Percentiles rank a stretch among this genome's conserved stretches.
Conservation (phyloP, 2,113 vertebrate species). For the Haemorhous mexicanus region DNA sequence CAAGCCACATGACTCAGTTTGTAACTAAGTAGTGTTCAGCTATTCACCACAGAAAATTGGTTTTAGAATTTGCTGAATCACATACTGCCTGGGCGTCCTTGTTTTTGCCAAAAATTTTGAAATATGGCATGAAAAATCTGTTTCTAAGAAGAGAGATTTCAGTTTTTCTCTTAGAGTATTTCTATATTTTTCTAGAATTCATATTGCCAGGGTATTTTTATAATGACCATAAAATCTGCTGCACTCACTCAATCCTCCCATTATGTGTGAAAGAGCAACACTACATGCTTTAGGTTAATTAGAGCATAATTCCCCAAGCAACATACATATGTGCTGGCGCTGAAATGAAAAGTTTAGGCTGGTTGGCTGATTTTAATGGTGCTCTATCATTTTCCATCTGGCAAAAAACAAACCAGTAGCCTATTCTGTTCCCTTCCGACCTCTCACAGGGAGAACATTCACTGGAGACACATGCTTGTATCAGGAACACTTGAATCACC, state of each 20-base stretch:
- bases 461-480: neutral
- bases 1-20: neutral
- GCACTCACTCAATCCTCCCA: neutral
- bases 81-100: neutral
- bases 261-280: constrained; percentile 26
- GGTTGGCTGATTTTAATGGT: neutral
- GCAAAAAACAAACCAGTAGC: neutral
- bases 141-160: neutral
- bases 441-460: neutral
- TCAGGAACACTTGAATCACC: neutral
- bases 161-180: neutral
- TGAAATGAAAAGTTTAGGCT: neutral
- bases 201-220: neutral
- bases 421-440: neutral
- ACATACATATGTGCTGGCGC: neutral
- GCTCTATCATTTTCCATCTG: constrained; percentile 33
- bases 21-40: neutral
- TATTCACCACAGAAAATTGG: neutral
- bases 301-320: constrained; percentile 8
- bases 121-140: neutral
- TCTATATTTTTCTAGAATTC: neutral
- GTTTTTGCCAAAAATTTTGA: neutral
- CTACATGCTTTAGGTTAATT: constrained; percentile 24
- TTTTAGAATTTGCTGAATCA: neutral
- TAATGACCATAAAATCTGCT: neutral